Conservation (phyloP, 2,797 vertebrate genomes). For the Mormyrops attenuatus region DNA sequence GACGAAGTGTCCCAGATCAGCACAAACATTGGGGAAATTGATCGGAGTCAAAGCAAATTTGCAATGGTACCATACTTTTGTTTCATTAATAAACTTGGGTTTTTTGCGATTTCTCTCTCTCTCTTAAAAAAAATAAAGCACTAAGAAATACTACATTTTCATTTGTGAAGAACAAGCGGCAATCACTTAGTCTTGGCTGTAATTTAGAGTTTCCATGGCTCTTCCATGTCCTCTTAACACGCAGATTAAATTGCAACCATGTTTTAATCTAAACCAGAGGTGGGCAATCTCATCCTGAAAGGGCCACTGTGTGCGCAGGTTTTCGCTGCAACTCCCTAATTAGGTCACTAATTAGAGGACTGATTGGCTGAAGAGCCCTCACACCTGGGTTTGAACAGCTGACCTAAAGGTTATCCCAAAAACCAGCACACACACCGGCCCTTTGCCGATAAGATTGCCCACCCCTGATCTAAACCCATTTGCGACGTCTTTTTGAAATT, state of each 20-base stretch:
- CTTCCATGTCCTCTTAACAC: not conserved
- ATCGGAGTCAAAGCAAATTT: not conserved
- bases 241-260: not conserved
- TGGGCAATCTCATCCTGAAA: no score
- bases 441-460: no score
- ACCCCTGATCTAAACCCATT: not conserved
- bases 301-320: no score
- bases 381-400: no score
- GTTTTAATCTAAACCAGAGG: not conserved
- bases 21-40: not conserved
- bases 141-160: not conserved
- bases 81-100: not conserved
- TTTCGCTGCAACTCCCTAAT: no score
- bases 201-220: not conserved
- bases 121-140: not conserved
- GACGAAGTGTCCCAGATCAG: not conserved
- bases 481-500: not conserved
- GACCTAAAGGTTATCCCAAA: no score
- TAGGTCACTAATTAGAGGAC: no score
- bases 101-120: not conserved
- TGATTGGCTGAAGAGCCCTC: no score
- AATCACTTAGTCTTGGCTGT: not conserved
- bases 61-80: not conserved
- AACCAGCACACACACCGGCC: no score
- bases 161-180: not conserved